phyloP scores from a whole-genome alignment of 2,888 invertebrate species.

The Acanthosepion lycidas region DNA sequence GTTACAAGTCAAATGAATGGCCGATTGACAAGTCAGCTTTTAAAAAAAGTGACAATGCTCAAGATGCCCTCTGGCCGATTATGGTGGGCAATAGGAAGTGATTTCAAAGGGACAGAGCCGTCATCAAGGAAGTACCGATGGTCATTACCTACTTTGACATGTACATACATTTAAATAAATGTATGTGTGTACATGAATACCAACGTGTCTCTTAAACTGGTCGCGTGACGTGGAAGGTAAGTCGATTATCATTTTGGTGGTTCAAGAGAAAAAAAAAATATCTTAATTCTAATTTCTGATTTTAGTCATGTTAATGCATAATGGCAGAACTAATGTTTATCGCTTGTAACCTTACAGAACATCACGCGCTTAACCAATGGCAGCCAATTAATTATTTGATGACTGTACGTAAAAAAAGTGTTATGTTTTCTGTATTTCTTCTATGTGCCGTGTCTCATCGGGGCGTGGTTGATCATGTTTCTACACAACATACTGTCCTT shows the following conservation, averaged over 20 bases:
- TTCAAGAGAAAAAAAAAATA: neutral
- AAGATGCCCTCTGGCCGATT: neutral
- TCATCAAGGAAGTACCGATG: neutral
- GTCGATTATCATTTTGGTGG: neutral
- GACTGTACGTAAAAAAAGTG: no score
- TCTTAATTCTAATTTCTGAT: neutral
- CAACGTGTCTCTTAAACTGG: neutral
- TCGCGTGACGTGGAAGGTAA: neutral
- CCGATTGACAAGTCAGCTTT: neutral
- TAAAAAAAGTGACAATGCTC: neutral
- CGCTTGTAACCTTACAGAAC: neutral
- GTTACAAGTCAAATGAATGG: constrained; percentile 20
- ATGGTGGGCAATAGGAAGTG: neutral
- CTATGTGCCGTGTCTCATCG: no score
- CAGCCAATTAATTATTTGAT: neutral
- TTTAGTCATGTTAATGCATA: neutral
- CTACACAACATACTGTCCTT: no score
- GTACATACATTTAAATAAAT: neutral
- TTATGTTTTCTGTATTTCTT: no score
- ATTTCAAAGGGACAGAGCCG: neutral
- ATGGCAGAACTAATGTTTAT: neutral
- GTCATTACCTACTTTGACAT: neutral
- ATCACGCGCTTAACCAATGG: neutral
- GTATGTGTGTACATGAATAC: neutral
- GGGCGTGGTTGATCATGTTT: no score